These are phyloP conservation scores for Anser cygnoides DNA, from an alignment of 2,113 vertebrate species.

Conservation along the genomic window DNA sequence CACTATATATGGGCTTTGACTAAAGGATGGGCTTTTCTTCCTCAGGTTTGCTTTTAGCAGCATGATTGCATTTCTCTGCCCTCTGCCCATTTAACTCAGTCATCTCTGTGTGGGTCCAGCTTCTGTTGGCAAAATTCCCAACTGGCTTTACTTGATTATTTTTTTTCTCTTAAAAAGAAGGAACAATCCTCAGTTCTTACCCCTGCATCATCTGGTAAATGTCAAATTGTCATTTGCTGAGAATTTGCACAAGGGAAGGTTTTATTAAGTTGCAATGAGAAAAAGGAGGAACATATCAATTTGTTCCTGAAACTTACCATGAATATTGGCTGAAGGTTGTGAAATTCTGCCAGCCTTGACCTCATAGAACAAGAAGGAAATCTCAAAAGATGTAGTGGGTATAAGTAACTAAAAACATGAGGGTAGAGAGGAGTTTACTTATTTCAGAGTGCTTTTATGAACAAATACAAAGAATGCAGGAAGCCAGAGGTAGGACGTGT, in stretches of 20 bases:
- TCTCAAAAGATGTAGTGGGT: neutral
- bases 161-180: neutral
- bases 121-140: neutral
- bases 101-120: neutral
- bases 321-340: neutral
- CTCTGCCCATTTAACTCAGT: neutral
- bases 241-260: neutral
- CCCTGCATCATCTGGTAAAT: neutral
- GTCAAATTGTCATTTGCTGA: neutral
- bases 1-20: neutral
- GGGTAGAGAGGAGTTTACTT: neutral
- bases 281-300: neutral
- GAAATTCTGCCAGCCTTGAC: conserved; percentile 6
- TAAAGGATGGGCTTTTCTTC: neutral
- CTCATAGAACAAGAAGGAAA: neutral
- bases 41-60: neutral
- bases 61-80: neutral
- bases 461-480: neutral
- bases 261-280: conserved; percentile 8
- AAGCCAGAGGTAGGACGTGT: neutral
- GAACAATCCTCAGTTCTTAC: neutral
- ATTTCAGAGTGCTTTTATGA: neutral
- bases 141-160: neutral
- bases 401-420: neutral
- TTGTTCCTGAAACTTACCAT: neutral